A percentile compares a stretch with the other conserved stretches of the same genome.
Evolutionary conservation across 2,113 vertebrate species (phyloP).

Genomic region (Thinocorus orbignyianus): DNA sequence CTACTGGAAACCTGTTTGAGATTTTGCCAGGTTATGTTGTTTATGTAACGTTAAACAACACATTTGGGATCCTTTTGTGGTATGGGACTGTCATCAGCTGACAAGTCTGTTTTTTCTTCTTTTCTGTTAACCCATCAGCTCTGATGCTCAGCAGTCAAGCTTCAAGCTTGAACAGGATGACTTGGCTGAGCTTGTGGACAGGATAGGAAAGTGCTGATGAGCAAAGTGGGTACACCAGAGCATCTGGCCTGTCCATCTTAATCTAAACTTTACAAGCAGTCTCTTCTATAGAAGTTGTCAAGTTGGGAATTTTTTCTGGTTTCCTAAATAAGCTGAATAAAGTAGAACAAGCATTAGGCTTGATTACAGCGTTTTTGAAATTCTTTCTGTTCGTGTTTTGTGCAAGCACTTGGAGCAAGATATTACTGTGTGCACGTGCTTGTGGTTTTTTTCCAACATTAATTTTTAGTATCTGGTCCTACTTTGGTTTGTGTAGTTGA

Average conservation of each 20-base stretch:
- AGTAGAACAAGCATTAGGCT: neutral
- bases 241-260: constrained; percentile 30
- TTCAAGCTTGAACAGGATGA: neutral
- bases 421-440: neutral
- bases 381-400: neutral
- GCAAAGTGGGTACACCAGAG: neutral
- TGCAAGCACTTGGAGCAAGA: neutral
- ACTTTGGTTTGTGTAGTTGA: neutral
- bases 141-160: neutral
- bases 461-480: constrained; percentile 6
- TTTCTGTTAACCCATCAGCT: neutral
- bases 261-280: neutral
- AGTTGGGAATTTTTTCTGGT: neutral
- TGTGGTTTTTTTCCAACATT: neutral
- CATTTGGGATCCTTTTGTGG: neutral
- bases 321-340: neutral
- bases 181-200: neutral
- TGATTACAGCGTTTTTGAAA: neutral
- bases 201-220: neutral
- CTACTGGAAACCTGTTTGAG: neutral
- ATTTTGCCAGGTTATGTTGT: constrained; percentile 7
- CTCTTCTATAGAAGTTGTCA: neutral
- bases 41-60: neutral
- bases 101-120: neutral
- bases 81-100: neutral